phyloP scores from a whole-genome alignment of 2,888 invertebrate species.

The Anorthoa munda region DNA sequence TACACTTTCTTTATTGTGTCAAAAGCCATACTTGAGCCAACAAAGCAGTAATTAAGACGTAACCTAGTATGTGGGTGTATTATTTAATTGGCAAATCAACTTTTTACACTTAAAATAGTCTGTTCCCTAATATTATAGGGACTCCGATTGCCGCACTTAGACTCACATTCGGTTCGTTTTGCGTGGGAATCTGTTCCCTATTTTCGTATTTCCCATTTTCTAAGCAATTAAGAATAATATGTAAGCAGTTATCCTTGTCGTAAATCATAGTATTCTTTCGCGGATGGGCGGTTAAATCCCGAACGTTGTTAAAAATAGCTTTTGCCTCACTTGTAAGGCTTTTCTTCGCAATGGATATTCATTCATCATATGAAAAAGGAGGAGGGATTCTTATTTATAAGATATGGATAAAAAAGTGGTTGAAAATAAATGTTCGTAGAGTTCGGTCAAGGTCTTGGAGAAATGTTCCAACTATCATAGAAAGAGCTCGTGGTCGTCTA shows the following conservation, averaged over 20 bases:
- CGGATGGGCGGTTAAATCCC: conserved; percentile 25
- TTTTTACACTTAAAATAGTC: no score
- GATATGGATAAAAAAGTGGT: conserved; percentile 1
- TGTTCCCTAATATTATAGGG: no score
- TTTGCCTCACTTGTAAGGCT: not conserved
- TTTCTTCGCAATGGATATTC: conserved; percentile 22
- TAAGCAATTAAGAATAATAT: conserved; percentile 6
- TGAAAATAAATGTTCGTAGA: not conserved
- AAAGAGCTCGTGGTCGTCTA: no score
- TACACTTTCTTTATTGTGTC: no score
- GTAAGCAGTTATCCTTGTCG: conserved; percentile 32
- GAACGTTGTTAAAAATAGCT: conserved; percentile 28
- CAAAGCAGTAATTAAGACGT: no score
- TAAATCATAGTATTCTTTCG: conserved; percentile 45
- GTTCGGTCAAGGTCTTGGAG: not conserved
- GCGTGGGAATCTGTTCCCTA: no score
- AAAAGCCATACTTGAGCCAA: no score
- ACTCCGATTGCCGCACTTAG: no score
- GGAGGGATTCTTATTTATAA: conserved; percentile 17
- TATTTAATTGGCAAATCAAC: no score
- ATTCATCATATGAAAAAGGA: conserved; percentile 36
- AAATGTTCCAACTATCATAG: not conserved
- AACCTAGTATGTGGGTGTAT: no score
- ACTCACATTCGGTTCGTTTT: no score
- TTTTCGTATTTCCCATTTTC: no score